These are phyloP conservation scores for Himalopsyche kuldschensis DNA, from an alignment of 2,888 invertebrate genomes.

Conservation along the genomic window DNA sequence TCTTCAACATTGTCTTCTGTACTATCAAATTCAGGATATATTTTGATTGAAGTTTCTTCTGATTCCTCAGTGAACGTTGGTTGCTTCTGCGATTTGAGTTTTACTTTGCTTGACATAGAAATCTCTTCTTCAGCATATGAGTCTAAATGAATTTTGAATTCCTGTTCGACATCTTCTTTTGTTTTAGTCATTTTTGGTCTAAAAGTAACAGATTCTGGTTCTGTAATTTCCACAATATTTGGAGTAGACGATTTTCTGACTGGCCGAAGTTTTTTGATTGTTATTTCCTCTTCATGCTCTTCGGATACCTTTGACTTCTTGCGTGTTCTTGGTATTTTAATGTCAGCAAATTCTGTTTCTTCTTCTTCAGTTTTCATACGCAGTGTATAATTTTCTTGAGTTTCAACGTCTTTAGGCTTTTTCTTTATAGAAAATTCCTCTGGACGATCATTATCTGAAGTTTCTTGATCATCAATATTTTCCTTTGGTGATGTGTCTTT, in stretches of 20 bases:
- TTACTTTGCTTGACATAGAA: slow-evolving; percentile 81
- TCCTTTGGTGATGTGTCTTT: slow-evolving; percentile 50
- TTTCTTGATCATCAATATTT: slow-evolving; percentile 45
- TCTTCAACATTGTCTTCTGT: slow-evolving; percentile 54
- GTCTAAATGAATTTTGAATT: slow-evolving; percentile 83
- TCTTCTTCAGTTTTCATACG: slow-evolving; percentile 45
- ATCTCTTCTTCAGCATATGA: slow-evolving; percentile 88
- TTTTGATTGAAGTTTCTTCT: slow-evolving; percentile 74
- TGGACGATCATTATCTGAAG: slow-evolving; percentile 42
- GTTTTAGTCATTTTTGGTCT: slow-evolving; percentile 75
- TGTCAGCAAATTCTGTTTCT: slow-evolving; percentile 48
- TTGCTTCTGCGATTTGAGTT: slow-evolving; percentile 72
- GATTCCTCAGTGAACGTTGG: slow-evolving; percentile 77
- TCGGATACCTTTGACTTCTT: slow-evolving; percentile 55
- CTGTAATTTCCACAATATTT: slow-evolving; percentile 72
- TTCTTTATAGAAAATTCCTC: slow-evolving; percentile 41
- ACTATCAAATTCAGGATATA: slow-evolving; percentile 59
- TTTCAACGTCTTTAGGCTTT: slow-evolving; percentile 55
- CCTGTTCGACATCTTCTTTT: slow-evolving; percentile 86
- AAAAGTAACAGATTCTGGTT: slow-evolving; percentile 78
- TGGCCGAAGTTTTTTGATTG: slow-evolving; percentile 72
- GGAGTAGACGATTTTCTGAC: slow-evolving; percentile 64
- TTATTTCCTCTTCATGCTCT: slow-evolving; percentile 67
- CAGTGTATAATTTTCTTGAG: slow-evolving; percentile 50
- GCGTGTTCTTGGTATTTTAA: slow-evolving; percentile 52